These are phyloP conservation scores for Synanthedon tipuliformis DNA, from an alignment of 2,888 invertebrate genomes.

Conservation along the genomic window DNA sequence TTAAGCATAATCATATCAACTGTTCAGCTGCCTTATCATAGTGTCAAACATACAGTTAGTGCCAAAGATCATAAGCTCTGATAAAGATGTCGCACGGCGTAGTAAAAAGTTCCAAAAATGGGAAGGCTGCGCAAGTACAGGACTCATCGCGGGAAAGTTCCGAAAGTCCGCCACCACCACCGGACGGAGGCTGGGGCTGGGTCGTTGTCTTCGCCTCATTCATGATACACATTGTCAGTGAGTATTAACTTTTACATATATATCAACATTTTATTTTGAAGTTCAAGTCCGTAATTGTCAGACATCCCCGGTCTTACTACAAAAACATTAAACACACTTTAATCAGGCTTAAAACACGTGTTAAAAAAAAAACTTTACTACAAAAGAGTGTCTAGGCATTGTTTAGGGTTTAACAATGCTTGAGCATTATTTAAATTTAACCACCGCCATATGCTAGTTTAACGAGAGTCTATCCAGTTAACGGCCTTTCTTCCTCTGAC, in stretches of 20 bases:
- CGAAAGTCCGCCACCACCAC: constrained; percentile 71
- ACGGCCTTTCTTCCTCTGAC: too few relatives aligned
- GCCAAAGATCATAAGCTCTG: constrained; percentile 11
- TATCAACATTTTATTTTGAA: too few relatives aligned
- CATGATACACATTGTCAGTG: constrained; percentile 94
- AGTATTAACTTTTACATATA: constrained; percentile 56
- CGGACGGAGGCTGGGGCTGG: constrained; percentile 97
- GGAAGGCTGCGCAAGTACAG: constrained; percentile 30
- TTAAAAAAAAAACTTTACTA: too few relatives aligned
- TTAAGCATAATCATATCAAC: constrained; percentile 22
- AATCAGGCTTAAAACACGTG: too few relatives aligned
- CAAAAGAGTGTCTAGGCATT: too few relatives aligned
- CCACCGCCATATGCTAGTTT: too few relatives aligned
- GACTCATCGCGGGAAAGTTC: constrained; percentile 37
- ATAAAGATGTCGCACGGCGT: constrained; percentile 53
- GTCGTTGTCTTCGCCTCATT: constrained; percentile 94
- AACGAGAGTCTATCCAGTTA: too few relatives aligned
- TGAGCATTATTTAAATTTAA: too few relatives aligned
- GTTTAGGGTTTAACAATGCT: too few relatives aligned
- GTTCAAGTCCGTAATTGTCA: too few relatives aligned
- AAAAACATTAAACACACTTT: too few relatives aligned
- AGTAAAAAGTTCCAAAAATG: constrained; percentile 46
- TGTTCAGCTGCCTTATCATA: constrained; percentile 21
- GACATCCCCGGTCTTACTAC: too few relatives aligned
- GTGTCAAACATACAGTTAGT: constrained; percentile 14